phyloP scores from a whole-genome alignment of 2,113 vertebrate genomes.

The Myotis lucifugus region DNA sequence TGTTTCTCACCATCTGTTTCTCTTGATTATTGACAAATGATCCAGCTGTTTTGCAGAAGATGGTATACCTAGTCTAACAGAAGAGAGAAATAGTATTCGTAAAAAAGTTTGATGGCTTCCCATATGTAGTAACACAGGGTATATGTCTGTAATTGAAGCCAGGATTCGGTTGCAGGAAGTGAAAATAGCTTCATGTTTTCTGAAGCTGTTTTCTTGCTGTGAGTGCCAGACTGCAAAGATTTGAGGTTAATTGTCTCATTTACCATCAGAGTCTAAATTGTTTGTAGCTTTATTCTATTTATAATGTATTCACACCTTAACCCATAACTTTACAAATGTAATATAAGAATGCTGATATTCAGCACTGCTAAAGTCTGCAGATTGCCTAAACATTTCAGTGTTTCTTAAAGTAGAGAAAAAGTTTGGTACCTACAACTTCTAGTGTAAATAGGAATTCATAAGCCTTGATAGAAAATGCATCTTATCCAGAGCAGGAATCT shows the following conservation, averaged over 20 bases:
- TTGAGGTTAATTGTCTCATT: slow-evolving; percentile 48
- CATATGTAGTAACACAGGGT: not conserved
- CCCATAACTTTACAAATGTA: not conserved
- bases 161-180: not conserved
- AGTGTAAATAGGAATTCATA: not conserved
- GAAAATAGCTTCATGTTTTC: not conserved
- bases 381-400: not conserved
- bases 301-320: not conserved
- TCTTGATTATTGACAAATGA: slow-evolving; percentile 59
- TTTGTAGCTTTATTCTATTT: not conserved
- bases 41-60: slow-evolving; percentile 69
- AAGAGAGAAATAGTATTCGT: not conserved
- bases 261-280: not conserved
- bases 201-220: not conserved
- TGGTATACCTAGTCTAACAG: slow-evolving; percentile 54
- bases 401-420: not conserved
- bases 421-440: not conserved
- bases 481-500: not conserved
- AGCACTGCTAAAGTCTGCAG: not conserved
- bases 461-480: not conserved
- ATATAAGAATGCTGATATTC: not conserved
- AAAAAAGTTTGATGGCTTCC: not conserved
- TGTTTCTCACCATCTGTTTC: slow-evolving; percentile 63
- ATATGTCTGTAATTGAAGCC: not conserved
- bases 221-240: slow-evolving; percentile 2